phyloP scores from a whole-genome alignment of 2,113 vertebrate species.

The Nannospalax galili region DNA sequence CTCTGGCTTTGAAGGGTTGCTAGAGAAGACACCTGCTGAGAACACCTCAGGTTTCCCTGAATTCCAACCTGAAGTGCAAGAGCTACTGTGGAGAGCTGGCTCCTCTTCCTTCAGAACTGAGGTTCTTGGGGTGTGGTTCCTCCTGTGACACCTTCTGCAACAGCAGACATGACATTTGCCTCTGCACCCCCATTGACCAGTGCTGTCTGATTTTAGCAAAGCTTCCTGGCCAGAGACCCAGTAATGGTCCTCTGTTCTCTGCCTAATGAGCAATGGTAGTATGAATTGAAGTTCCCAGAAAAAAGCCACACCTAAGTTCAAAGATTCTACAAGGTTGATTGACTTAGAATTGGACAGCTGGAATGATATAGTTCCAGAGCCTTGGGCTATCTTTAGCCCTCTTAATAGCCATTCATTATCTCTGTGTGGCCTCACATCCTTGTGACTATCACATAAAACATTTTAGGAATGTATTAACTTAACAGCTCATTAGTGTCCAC shows the following conservation, averaged over 20 bases:
- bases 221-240: not conserved
- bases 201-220: not conserved
- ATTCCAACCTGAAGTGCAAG: too few species aligned
- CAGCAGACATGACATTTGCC: not conserved
- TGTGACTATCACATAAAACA: not conserved
- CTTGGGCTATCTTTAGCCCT: not conserved
- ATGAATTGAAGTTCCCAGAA: not conserved
- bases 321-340: not conserved
- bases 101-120: not conserved
- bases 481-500: not conserved
- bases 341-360: not conserved
- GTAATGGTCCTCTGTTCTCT: not conserved
- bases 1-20: not conserved
- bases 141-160: not conserved
- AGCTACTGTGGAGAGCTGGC: rapidly evolving
- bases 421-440: not conserved
- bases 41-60: not conserved
- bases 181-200: not conserved
- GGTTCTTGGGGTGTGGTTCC: not conserved
- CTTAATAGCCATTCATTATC: not conserved
- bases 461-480: not conserved
- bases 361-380: not conserved
- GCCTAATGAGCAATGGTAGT: not conserved
- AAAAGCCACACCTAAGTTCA: not conserved
- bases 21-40: not conserved